Conservation (phyloP, 92 coral and sea anemone genomes). For the Diadumene lineata region DNA sequence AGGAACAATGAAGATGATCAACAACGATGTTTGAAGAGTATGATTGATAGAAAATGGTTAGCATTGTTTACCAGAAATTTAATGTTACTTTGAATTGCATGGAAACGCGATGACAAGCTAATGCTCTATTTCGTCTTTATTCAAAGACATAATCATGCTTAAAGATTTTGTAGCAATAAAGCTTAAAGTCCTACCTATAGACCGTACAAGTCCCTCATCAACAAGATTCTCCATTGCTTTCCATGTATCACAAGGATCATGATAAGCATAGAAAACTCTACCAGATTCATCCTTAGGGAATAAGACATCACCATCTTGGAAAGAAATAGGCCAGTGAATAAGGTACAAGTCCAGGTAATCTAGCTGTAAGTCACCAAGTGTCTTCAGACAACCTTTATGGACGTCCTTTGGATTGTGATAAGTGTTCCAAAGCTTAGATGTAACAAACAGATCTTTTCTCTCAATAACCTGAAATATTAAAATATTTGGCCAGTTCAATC, state of each 20-base stretch:
- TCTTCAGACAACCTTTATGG: conserved; percentile 43
- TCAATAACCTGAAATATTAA: conserved; percentile 53
- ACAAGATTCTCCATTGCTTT: conserved; percentile 90
- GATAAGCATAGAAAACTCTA: conserved; percentile 56
- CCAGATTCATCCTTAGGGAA: conserved; percentile 80
- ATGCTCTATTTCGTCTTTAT: no score
- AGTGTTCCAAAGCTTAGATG: conserved; percentile 96
- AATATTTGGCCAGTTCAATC: no score
- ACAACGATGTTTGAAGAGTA: no score
- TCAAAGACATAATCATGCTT: no score
- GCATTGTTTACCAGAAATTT: no score
- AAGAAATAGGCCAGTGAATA: conserved; percentile 88
- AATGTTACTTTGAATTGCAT: no score
- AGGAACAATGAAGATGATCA: no score
- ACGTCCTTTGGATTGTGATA: conserved; percentile 88
- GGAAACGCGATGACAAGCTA: no score
- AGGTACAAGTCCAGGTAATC: conserved; percentile 92
- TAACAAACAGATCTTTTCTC: conserved; percentile 81
- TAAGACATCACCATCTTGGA: conserved; percentile 65
- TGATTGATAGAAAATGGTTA: no score
- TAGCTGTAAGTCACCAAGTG: conserved; percentile 66
- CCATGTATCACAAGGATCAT: conserved; percentile 89
- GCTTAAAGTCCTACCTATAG: conserved; percentile 65
- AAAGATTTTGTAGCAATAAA: no score
- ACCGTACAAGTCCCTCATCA: conserved; percentile 83